A percentile compares a stretch with the other conserved stretches of the same genome.
These are phyloP conservation scores for Philopedon plagiatum DNA, from an alignment of 2,888 invertebrate genomes.

Conservation along the genomic window DNA sequence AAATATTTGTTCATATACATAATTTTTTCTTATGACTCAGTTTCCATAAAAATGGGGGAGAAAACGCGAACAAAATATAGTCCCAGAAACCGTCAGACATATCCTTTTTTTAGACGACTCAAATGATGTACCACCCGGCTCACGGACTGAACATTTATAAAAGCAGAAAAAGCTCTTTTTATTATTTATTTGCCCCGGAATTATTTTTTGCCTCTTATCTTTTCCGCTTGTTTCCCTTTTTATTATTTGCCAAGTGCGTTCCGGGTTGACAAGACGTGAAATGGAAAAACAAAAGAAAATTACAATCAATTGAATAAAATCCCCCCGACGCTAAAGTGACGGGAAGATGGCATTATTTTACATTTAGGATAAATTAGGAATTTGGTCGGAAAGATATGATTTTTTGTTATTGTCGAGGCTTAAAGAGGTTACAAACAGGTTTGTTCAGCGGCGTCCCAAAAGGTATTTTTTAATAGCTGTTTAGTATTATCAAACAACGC, in stretches of 20 bases:
- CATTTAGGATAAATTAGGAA: no score
- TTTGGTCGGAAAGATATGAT: no score
- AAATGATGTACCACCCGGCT: background rate
- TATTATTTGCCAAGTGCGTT: slow-evolving; percentile 2
- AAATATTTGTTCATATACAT: no score
- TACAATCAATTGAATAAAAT: slow-evolving; percentile 4
- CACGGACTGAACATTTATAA: background rate
- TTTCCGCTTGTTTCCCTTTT: background rate
- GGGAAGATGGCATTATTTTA: background rate
- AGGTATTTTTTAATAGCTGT: no score
- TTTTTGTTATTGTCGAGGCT: no score
- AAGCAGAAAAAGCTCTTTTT: background rate
- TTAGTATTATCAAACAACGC: no score
- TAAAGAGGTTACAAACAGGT: no score
- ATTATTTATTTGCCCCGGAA: background rate
- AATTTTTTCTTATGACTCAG: background rate
- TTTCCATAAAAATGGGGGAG: slow-evolving; percentile 8
- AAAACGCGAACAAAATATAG: background rate
- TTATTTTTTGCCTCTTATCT: background rate
- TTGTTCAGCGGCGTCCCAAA: no score
- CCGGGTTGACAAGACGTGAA: background rate
- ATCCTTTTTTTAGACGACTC: background rate
- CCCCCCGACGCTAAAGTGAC: background rate
- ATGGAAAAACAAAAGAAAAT: slow-evolving; percentile 7
- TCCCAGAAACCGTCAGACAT: background rate